These are phyloP conservation scores for Pipa parva DNA, from an alignment of 2,113 vertebrate genomes.

Conservation along the genomic window DNA sequence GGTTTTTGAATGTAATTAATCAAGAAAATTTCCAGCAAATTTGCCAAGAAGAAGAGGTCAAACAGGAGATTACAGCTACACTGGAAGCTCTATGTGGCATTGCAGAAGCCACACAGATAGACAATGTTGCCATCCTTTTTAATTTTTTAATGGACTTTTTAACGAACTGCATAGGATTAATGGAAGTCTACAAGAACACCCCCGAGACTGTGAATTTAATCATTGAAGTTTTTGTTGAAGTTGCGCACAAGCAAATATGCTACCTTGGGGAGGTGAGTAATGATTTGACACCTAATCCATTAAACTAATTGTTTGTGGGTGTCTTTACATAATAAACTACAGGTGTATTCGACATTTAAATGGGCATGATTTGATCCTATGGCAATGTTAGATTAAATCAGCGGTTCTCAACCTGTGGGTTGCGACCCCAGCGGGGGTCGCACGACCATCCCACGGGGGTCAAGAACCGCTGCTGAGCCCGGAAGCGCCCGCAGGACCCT, in stretches of 20 bases:
- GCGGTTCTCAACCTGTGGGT: no score
- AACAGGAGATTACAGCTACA: conserved; percentile 90
- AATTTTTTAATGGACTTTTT: conserved; percentile 98
- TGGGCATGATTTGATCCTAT: no score
- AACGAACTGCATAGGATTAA: conserved; percentile 94
- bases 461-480: no score
- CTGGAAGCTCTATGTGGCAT: conserved; percentile 95
- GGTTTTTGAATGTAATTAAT: conserved; percentile 95
- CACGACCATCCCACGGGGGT: no score
- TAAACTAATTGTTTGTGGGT: no score
- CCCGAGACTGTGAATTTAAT: conserved; percentile 98
- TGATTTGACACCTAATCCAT: no score
- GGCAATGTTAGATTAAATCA: no score
- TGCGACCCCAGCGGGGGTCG: no score
- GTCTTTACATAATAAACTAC: no score
- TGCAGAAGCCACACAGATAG: conserved; percentile 94
- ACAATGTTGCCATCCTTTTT: conserved; percentile 93
- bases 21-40: conserved; percentile 97
- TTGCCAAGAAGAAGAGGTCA: conserved; percentile 92
- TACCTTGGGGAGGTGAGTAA: conserved; percentile 92
- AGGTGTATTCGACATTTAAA: no score
- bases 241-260: conserved; percentile 98
- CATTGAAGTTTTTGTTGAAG: conserved; percentile 98
- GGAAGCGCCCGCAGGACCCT: no score
- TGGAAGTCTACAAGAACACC: conserved; percentile 97